Conservation (phyloP, 2,113 vertebrate genomes). For the Takifugu flavidus region DNA sequence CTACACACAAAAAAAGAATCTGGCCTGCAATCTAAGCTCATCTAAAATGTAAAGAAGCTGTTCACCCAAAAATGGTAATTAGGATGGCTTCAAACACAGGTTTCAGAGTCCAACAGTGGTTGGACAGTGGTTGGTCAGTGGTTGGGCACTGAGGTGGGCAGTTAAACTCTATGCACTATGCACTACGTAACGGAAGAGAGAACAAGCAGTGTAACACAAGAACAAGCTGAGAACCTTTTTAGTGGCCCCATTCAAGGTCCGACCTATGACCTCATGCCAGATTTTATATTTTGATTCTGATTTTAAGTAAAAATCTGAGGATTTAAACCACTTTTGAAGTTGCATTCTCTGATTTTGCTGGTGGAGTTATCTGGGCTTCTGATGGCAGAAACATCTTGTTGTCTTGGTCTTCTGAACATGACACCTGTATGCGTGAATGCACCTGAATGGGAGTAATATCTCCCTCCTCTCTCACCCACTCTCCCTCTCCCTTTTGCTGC, state of each 20-base stretch:
- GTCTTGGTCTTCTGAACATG: conserved; percentile 53
- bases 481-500: conserved; percentile 35
- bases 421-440: conserved; percentile 60
- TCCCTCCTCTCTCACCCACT: conserved; percentile 16
- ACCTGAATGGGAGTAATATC: conserved; percentile 55
- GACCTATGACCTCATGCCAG: not conserved
- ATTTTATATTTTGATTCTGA: not conserved
- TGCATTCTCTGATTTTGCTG: conserved; percentile 37
- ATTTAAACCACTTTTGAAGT: conserved; percentile 27
- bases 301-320: conserved; percentile 3
- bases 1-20: conserved; percentile 12
- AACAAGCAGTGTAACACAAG: too few species aligned
- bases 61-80: too few species aligned
- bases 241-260: too few species aligned
- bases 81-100: too few species aligned
- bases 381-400: conserved; percentile 54
- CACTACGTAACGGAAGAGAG: too few species aligned
- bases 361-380: conserved; percentile 36
- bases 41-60: too few species aligned
- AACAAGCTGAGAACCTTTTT: too few species aligned
- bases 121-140: too few species aligned
- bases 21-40: not conserved
- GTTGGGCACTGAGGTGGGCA: too few species aligned
- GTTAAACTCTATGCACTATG: too few species aligned
- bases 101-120: too few species aligned